Evolutionary conservation across 1,140 invertebrate species (phyloP).

Genomic region (Oedothorax gibbosus): DNA sequence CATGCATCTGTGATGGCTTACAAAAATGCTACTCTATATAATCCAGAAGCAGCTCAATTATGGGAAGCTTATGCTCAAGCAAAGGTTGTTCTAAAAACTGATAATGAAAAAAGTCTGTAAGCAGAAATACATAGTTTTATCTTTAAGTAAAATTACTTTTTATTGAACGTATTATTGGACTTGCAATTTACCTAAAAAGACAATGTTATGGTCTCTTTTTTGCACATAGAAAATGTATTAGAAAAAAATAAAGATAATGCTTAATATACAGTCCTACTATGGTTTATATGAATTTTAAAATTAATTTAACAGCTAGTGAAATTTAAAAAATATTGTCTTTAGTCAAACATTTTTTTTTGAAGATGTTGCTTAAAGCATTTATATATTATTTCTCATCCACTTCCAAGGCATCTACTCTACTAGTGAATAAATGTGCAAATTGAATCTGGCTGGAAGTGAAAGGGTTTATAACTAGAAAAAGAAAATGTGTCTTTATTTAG

Average conservation of each 20-base stretch:
- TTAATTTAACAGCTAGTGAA: no score
- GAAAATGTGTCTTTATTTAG: background rate
- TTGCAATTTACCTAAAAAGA: no score
- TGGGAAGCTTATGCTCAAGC: slow-evolving; percentile 85
- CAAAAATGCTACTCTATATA: slow-evolving; percentile 75
- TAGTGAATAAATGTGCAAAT: background rate
- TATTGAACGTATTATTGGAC: no score
- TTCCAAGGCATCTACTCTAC: background rate
- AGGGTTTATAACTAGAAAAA: background rate
- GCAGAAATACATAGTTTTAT: slow-evolving; percentile 64
- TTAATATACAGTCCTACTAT: no score
- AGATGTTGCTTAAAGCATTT: background rate
- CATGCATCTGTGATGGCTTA: slow-evolving; percentile 86
- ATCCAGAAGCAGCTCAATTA: slow-evolving; percentile 75
- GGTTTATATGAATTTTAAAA: no score
- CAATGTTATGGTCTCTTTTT: no score
- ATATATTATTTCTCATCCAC: background rate
- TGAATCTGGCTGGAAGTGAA: background rate
- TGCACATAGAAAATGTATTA: no score
- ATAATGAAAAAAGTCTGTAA: slow-evolving; percentile 72
- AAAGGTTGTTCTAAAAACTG: slow-evolving; percentile 82
- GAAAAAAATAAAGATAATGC: no score
- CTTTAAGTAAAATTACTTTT: no score
- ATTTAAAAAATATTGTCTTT: no score
- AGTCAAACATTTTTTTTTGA: background rate